Conservation (phyloP, 2,113 vertebrate genomes). For the Callipepla californica region DNA sequence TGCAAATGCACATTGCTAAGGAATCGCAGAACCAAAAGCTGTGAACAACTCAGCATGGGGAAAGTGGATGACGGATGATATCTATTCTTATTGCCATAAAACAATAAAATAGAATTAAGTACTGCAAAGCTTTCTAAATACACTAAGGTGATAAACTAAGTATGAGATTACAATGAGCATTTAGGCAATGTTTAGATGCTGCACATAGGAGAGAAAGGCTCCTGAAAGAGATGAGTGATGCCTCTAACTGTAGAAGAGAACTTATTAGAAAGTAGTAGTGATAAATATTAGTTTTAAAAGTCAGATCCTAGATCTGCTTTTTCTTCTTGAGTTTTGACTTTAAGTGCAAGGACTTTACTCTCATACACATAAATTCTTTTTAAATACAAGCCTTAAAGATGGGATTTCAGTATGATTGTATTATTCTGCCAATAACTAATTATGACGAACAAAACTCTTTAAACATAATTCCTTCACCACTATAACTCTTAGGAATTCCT, state of each 20-base stretch:
- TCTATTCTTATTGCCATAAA: not conserved
- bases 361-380: not conserved
- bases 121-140: not conserved
- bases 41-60: not conserved
- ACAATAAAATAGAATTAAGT: not conserved
- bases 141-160: not conserved
- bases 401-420: not conserved
- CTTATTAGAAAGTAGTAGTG: not conserved
- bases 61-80: not conserved
- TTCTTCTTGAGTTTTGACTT: not conserved
- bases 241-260: not conserved
- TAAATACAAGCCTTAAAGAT: not conserved
- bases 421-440: not conserved
- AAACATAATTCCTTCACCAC: not conserved
- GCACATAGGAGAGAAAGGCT: not conserved
- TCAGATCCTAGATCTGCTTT: not conserved
- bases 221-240: not conserved
- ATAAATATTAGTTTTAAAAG: not conserved
- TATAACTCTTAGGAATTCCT: not conserved
- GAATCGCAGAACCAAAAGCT: not conserved
- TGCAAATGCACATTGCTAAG: accelerated
- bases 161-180: not conserved
- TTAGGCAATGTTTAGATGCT: not conserved
- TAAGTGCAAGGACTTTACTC: not conserved
- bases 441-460: not conserved